Evolutionary conservation across 2,797 vertebrate genomes (phyloP).

Genomic region (Aulostomus chinensis): DNA sequence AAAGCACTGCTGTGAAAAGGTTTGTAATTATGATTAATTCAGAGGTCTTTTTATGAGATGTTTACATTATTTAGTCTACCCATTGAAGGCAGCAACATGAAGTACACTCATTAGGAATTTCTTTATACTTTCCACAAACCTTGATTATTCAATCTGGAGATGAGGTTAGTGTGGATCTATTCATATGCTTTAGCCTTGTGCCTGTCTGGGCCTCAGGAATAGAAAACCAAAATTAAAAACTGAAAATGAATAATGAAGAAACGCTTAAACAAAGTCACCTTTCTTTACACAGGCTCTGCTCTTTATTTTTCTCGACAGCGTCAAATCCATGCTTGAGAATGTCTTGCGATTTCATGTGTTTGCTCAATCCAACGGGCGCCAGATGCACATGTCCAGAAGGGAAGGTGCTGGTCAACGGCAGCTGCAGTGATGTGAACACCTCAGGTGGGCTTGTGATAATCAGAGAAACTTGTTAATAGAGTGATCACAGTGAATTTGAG

Average conservation of each 20-base stretch:
- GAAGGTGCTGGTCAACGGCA: conserved; percentile 90
- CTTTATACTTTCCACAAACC: conserved; percentile 4
- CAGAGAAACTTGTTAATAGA: no score
- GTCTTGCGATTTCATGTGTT: conserved; percentile 94
- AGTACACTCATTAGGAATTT: conserved; percentile 28
- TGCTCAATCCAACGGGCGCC: conserved; percentile 93
- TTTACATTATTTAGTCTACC: conserved; percentile 11
- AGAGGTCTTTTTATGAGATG: not conserved
- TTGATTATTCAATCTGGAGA: conserved; percentile 39
- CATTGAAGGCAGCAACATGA: not conserved
- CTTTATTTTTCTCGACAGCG: conserved; percentile 69
- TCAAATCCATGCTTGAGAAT: conserved; percentile 91
- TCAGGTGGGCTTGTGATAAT: conserved; percentile 78
- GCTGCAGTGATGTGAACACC: conserved; percentile 86
- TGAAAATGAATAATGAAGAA: conserved; percentile 43
- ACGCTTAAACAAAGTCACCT: conserved; percentile 17
- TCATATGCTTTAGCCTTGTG: conserved; percentile 17
- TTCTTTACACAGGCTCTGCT: not conserved
- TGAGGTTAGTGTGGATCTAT: conserved; percentile 14
- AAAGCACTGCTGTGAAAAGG: not conserved
- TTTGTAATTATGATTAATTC: conserved; percentile 11
- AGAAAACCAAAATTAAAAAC: conserved; percentile 33
- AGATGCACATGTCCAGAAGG: conserved; percentile 95
- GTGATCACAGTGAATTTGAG: no score
- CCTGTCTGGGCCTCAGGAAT: conserved; percentile 17